phyloP scores from a whole-genome alignment of 2,113 vertebrate species.

The Siniperca chuatsi region DNA sequence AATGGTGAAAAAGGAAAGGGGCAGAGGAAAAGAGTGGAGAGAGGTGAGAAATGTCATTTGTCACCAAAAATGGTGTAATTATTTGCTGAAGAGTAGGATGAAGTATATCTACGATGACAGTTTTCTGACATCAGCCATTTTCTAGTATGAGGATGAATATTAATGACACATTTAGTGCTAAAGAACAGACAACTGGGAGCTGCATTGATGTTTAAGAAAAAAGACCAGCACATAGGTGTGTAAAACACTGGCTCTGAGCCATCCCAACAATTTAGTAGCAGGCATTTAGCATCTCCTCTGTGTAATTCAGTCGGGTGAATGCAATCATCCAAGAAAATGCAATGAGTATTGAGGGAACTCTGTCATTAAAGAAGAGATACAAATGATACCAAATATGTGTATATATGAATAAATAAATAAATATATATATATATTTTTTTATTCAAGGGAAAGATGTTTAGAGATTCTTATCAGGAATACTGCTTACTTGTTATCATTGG shows the following conservation, averaged over 20 bases:
- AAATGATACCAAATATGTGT: too few species aligned
- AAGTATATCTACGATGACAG: slow-evolving; percentile 32
- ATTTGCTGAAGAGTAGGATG: slow-evolving; percentile 34
- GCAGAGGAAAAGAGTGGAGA: not conserved
- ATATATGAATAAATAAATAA: too few species aligned
- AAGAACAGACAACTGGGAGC: slow-evolving; percentile 19
- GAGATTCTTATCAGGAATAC: not conserved
- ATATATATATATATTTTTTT: not conserved
- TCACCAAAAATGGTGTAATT: slow-evolving; percentile 48
- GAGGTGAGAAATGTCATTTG: slow-evolving; percentile 36
- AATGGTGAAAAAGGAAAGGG: not conserved
- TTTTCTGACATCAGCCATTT: slow-evolving; percentile 42
- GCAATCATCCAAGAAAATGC: slow-evolving; percentile 21
- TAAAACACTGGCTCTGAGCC: slow-evolving; percentile 12
- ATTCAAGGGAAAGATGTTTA: not conserved
- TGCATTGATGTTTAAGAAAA: not conserved
- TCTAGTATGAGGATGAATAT: slow-evolving; percentile 40
- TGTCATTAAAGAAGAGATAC: too few species aligned
- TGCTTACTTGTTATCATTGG: not conserved
- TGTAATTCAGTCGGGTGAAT: slow-evolving; percentile 10
- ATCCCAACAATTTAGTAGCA: slow-evolving; percentile 17
- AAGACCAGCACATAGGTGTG: not conserved
- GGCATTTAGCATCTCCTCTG: slow-evolving; percentile 12
- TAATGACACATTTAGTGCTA: slow-evolving; percentile 34
- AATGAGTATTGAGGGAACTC: not conserved